Percentiles rank a stretch among this genome's conserved stretches.
phyloP scores from a whole-genome alignment of 1,140 invertebrate genomes.

The Caenorhabditis elegans region WBcel235 BX284603.4:2710501-2711000 shows the following conservation, averaged over 20 bases:
- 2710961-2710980: slow-evolving; percentile 36
- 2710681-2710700: slow-evolving; percentile 7
- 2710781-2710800: background rate
- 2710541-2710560: no score
- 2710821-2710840: slow-evolving; percentile 34
- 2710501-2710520: no score
- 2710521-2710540: no score
- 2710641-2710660: no score
- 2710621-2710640: no score
- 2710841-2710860: slow-evolving; percentile 30
- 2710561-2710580: no score
- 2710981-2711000: background rate
- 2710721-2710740: background rate
- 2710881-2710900: slow-evolving; percentile 25
- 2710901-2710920: slow-evolving; percentile 26
- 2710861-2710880: slow-evolving; percentile 31
- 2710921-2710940: slow-evolving; percentile 34
- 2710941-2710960: slow-evolving; percentile 29
- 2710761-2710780: background rate
- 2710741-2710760: background rate
- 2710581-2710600: no score
- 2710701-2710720: slow-evolving; percentile 8
- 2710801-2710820: slow-evolving; percentile 13
- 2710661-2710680: background rate
- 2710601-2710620: no score